Evolutionary conservation across 2,113 vertebrate species (phyloP).

Genomic region (Neomonachus schauinslandi): DNA sequence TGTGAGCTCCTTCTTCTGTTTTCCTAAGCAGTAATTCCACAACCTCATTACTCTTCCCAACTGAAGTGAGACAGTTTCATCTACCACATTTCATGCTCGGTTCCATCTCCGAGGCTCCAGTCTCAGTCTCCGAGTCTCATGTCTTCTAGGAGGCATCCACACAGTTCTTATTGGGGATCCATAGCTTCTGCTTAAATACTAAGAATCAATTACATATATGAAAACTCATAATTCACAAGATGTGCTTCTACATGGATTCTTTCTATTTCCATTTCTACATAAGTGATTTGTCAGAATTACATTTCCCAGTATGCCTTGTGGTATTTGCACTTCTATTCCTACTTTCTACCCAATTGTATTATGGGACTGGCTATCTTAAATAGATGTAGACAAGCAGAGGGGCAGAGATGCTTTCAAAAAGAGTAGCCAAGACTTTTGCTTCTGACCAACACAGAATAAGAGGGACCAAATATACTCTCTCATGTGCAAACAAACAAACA

Average conservation of each 20-base stretch:
- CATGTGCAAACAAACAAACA: background rate
- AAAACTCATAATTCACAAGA: background rate
- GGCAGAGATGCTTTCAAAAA: background rate
- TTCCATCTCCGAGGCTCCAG: no score
- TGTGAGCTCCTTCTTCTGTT: background rate
- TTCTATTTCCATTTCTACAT: background rate
- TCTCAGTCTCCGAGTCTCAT: background rate
- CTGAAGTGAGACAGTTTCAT: background rate
- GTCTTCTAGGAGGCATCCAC: background rate
- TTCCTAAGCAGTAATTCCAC: background rate
- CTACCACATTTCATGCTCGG: background rate
- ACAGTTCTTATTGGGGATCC: background rate
- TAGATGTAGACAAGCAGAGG: background rate
- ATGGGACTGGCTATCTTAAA: background rate
- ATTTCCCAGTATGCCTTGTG: background rate
- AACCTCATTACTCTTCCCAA: background rate
- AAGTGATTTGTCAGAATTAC: background rate
- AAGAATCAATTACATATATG: background rate
- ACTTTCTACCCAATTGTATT: background rate
- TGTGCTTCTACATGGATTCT: background rate
- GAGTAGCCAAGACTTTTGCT: background rate
- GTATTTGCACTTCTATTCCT: background rate
- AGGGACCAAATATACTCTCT: background rate
- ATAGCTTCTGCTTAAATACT: background rate
- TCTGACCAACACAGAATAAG: background rate